Evolutionary conservation across 2,888 invertebrate species (phyloP).

Genomic region (Pterostichus madidus): DNA sequence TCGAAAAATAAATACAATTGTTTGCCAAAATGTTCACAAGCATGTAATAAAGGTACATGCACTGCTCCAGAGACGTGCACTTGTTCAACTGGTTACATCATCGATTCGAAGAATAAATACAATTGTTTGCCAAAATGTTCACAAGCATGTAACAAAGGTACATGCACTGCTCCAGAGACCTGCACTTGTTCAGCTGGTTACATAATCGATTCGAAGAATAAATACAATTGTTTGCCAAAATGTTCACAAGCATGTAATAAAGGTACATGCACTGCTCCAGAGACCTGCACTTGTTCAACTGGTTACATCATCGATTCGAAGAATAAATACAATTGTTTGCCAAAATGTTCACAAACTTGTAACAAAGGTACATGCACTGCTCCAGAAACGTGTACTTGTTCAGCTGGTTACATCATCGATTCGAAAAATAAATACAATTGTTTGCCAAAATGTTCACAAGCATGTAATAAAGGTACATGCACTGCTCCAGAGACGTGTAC

Average conservation of each 20-base stretch:
- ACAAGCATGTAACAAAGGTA: conserved; percentile 74
- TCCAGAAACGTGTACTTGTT: conserved; percentile 77
- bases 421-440: conserved; percentile 74
- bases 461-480: conserved; percentile 74
- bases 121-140: conserved; percentile 75
- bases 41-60: conserved; percentile 74
- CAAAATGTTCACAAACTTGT: conserved; percentile 71
- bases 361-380: conserved; percentile 73
- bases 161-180: conserved; percentile 67
- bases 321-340: conserved; percentile 70
- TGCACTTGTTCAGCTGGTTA: conserved; percentile 77
- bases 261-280: conserved; percentile 68
- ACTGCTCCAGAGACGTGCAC: conserved; percentile 73
- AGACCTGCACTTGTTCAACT: conserved; percentile 71
- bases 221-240: conserved; percentile 70
- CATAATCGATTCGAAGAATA: conserved; percentile 71
- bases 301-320: conserved; percentile 69
- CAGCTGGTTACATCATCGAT: conserved; percentile 79
- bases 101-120: conserved; percentile 75
- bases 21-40: conserved; percentile 70
- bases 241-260: conserved; percentile 70
- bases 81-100: conserved; percentile 79
- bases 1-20: conserved; percentile 70
- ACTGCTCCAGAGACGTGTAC: conserved; percentile 68
- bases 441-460: conserved; percentile 73